Percentiles rank a stretch among this genome's conserved stretches.
These are phyloP conservation scores for Colius striatus DNA, from an alignment of 2,113 vertebrate genomes.

Conservation along the genomic window DNA sequence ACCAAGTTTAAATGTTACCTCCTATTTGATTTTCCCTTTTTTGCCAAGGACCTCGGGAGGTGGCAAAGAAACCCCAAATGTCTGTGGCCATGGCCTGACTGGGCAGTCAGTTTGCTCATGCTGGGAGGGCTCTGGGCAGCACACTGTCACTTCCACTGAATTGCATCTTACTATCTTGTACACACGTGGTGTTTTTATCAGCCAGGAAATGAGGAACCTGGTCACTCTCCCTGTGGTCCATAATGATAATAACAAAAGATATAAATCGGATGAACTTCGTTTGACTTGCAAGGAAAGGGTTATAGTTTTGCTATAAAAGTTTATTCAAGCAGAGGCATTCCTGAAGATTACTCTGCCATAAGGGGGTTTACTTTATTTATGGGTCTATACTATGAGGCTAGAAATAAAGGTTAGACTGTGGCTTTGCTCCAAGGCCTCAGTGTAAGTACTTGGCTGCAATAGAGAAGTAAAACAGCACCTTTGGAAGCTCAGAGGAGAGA, in stretches of 20 bases:
- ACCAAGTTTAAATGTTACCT: slow-evolving; percentile 40
- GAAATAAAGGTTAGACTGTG: not conserved
- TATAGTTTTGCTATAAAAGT: not conserved
- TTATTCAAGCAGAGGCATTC: slow-evolving; percentile 16
- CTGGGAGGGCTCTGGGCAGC: not conserved
- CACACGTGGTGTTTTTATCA: not conserved
- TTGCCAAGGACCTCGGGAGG: fast-evolving
- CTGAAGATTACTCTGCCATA: not conserved
- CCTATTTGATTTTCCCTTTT: slow-evolving; percentile 6
- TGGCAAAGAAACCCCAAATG: fast-evolving
- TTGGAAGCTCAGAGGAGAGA: not conserved
- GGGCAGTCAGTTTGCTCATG: not conserved
- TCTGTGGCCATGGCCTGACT: fast-evolving
- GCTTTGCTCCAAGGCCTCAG: not conserved
- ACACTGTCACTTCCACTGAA: not conserved
- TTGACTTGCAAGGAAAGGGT: not conserved
- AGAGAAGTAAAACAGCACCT: not conserved
- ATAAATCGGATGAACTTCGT: not conserved
- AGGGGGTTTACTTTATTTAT: slow-evolving; percentile 3
- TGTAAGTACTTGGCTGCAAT: not conserved
- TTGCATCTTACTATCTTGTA: not conserved
- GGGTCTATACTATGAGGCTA: not conserved
- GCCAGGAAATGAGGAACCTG: not conserved
- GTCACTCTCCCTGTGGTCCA: not conserved
- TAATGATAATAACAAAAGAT: not conserved